A percentile compares a stretch with the other conserved stretches of the same genome.
Evolutionary conservation across 2,888 invertebrate species (phyloP).

Genomic region (Isoperla grammatica): DNA sequence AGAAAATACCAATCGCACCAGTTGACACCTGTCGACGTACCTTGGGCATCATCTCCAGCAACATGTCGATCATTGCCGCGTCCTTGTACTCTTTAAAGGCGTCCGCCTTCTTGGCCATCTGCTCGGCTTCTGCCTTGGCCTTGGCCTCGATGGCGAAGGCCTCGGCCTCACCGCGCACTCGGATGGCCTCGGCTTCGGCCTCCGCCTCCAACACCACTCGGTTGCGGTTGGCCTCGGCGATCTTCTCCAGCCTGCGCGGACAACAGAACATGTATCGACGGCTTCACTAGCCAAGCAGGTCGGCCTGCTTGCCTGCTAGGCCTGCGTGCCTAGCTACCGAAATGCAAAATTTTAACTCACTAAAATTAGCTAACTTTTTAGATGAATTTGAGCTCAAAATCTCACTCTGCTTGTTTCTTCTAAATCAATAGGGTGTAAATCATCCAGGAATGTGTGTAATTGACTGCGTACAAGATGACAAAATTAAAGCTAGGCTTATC

Average conservation of each 20-base stretch:
- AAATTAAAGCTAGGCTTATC: too few species aligned
- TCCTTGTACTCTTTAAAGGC: constrained; percentile 96
- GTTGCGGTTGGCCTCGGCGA: constrained; percentile 88
- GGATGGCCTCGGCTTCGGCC: constrained; percentile 86
- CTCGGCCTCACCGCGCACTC: constrained; percentile 81
- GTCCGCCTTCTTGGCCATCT: constrained; percentile 95
- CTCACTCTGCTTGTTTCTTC: too few species aligned
- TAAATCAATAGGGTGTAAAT: too few species aligned
- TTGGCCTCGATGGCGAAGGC: constrained; percentile 92
- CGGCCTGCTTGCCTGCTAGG: too few species aligned
- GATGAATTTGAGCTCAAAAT: too few species aligned
- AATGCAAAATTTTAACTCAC: too few species aligned
- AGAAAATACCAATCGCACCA: too few species aligned
- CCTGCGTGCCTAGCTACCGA: too few species aligned
- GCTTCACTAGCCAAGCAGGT: constrained; percentile 1
- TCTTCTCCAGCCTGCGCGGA: constrained; percentile 68
- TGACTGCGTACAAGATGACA: too few species aligned
- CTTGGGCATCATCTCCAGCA: constrained; percentile 91
- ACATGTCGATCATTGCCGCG: constrained; percentile 95
- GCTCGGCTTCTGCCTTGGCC: constrained; percentile 93
- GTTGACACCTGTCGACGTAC: too few species aligned
- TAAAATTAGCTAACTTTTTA: too few species aligned
- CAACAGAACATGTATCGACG: not conserved
- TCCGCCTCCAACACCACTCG: constrained; percentile 91
- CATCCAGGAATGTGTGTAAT: too few species aligned